A percentile compares a stretch with the other conserved stretches of the same genome.
Evolutionary conservation across 2,797 vertebrate species (phyloP).

Genomic region (Sebastes variabilis): DNA sequence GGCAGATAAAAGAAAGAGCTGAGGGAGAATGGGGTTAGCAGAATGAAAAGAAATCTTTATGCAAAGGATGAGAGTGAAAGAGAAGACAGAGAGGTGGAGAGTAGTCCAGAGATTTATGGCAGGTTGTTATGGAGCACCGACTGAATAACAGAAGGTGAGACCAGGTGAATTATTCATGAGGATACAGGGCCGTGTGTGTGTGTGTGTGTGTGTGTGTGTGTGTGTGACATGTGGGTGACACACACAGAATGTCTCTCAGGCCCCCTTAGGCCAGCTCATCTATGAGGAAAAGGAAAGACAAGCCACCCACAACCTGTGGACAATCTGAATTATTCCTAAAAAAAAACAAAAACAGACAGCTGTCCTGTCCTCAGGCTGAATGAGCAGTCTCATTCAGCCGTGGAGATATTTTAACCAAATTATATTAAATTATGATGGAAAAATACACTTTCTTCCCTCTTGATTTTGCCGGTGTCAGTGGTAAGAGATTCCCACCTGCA

Average conservation of each 20-base stretch:
- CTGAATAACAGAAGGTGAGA: slow-evolving; percentile 84
- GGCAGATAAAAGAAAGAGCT: slow-evolving; percentile 20
- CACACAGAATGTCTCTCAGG: slow-evolving; percentile 29
- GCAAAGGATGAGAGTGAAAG: slow-evolving; percentile 55
- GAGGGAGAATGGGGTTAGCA: slow-evolving; percentile 17
- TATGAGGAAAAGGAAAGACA: slow-evolving; percentile 35
- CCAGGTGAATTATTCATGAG: slow-evolving; percentile 82
- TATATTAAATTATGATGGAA: not conserved
- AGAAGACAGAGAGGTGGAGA: slow-evolving; percentile 45
- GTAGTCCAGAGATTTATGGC: slow-evolving; percentile 77
- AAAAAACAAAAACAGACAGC: not conserved
- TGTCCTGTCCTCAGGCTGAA: slow-evolving; percentile 6
- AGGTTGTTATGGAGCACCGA: slow-evolving; percentile 79
- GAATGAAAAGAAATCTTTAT: slow-evolving; percentile 51
- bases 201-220: slow-evolving; percentile 15
- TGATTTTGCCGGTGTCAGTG: not conserved
- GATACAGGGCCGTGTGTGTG: slow-evolving; percentile 42
- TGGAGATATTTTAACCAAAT: slow-evolving; percentile 13
- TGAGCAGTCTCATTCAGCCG: not conserved
- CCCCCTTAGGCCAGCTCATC: slow-evolving; percentile 46
- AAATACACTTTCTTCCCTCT: not conserved
- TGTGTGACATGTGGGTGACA: slow-evolving; percentile 14
- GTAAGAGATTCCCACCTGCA: not conserved
- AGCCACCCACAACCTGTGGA: slow-evolving; percentile 41
- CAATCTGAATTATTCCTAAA: slow-evolving; percentile 21